These are phyloP conservation scores for Cyprinodon variegatus DNA, from an alignment of 2,113 vertebrate species.

Conservation along the genomic window DNA sequence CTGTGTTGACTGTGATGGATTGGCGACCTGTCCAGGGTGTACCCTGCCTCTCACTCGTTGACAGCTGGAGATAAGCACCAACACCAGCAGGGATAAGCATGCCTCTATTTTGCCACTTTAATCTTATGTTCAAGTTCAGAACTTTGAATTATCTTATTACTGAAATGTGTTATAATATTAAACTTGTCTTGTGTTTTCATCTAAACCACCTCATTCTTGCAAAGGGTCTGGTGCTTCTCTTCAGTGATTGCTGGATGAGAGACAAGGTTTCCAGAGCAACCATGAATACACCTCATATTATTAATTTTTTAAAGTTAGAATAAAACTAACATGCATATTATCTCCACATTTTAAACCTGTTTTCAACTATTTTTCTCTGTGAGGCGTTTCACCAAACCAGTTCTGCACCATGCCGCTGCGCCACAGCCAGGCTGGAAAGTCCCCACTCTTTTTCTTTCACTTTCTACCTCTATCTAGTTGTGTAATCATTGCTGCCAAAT, in stretches of 20 bases:
- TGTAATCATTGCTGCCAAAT: neutral
- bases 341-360: neutral
- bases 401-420: neutral
- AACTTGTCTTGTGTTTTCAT: too few relatives aligned
- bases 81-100: too few relatives aligned
- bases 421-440: conserved; percentile 25
- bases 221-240: neutral
- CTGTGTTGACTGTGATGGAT: too few relatives aligned
- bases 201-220: too few relatives aligned
- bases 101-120: too few relatives aligned
- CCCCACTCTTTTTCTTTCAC: conserved; percentile 46
- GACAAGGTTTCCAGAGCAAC: too few relatives aligned
- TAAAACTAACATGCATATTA: neutral
- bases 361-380: accelerated
- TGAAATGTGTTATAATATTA: too few relatives aligned
- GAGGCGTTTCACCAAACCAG: neutral
- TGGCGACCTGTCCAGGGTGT: too few relatives aligned
- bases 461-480: conserved; percentile 15
- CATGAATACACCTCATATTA: neutral
- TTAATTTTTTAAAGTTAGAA: neutral
- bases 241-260: neutral
- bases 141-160: too few relatives aligned
- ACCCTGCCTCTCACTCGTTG: too few relatives aligned
- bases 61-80: too few relatives aligned
- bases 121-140: too few relatives aligned